Conservation (phyloP, 2,888 invertebrate genomes). For the Metalampra italica region DNA sequence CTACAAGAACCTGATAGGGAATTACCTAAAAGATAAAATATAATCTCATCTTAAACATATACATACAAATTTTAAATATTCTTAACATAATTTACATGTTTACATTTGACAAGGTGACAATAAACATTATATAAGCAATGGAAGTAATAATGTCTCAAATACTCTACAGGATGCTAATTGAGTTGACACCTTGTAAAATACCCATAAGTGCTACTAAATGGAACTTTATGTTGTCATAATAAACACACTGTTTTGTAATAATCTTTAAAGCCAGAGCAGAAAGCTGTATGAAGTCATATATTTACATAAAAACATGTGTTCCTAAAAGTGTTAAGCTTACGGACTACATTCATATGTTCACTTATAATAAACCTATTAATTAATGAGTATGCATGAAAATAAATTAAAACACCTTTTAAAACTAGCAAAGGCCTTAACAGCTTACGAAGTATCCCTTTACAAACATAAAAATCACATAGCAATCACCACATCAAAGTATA, state of each 20-base stretch:
- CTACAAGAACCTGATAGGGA: no score
- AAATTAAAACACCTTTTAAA: not conserved
- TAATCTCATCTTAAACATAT: no score
- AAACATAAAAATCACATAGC: no score
- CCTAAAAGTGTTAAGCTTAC: conserved; percentile 35
- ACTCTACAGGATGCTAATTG: conserved; percentile 13
- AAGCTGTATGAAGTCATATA: conserved; percentile 36
- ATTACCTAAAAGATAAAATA: not conserved
- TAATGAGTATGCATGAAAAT: conserved; percentile 13
- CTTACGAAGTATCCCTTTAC: no score
- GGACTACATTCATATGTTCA: conserved; percentile 42
- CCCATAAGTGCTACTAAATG: conserved; percentile 22
- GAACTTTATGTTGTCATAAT: conserved; percentile 33
- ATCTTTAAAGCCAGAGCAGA: conserved; percentile 22
- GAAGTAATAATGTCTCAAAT: not conserved
- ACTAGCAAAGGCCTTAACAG: no score
- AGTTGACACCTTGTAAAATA: conserved; percentile 21
- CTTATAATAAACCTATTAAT: conserved; percentile 28
- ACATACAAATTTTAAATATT: not conserved
- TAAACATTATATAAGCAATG: not conserved
- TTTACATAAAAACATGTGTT: conserved; percentile 60
- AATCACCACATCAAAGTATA: no score
- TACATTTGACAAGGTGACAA: conserved; percentile 1
- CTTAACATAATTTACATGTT: not conserved
- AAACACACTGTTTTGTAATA: conserved; percentile 24